Conservation (phyloP, 2,888 invertebrate species). For the Noctua comes region DNA sequence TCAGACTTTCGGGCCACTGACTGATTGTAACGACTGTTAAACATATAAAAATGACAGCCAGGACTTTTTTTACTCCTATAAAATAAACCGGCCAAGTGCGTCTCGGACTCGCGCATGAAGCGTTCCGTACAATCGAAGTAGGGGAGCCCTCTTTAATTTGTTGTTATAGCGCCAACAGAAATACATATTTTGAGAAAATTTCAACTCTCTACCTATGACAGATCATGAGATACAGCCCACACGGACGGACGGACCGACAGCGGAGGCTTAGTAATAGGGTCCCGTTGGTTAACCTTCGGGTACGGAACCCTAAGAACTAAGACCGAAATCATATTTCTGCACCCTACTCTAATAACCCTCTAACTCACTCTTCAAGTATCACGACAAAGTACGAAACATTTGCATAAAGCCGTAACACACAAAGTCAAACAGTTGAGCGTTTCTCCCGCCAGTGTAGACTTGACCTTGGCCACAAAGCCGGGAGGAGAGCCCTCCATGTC, state of each 20-base stretch:
- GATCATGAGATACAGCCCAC: too few species aligned
- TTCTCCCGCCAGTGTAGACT: constrained; percentile 25
- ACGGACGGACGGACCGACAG: too few species aligned
- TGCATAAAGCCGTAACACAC: constrained; percentile 21
- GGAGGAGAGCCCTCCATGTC: constrained; percentile 40
- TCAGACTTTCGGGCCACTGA: not conserved
- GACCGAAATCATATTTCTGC: not conserved
- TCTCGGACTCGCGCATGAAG: too few species aligned
- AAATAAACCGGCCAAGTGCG: too few species aligned
- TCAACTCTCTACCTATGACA: too few species aligned
- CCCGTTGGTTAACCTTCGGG: too few species aligned
- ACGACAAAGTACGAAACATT: constrained; percentile 36
- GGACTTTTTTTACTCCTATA: not conserved
- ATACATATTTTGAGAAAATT: too few species aligned
- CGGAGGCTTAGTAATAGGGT: too few species aligned
- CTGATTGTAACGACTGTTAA: not conserved
- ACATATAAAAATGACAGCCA: not conserved
- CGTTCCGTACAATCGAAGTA: too few species aligned
- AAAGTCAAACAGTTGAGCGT: constrained; percentile 32
- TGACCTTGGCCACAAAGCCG: constrained; percentile 57
- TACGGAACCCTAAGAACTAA: not conserved
- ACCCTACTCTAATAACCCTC: not conserved
- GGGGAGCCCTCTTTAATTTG: too few species aligned
- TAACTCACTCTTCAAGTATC: constrained; percentile 1
- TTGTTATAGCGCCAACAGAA: too few species aligned